These are phyloP conservation scores for Arvicanthis niloticus DNA, from an alignment of 2,113 vertebrate genomes.

Conservation along the genomic window DNA sequence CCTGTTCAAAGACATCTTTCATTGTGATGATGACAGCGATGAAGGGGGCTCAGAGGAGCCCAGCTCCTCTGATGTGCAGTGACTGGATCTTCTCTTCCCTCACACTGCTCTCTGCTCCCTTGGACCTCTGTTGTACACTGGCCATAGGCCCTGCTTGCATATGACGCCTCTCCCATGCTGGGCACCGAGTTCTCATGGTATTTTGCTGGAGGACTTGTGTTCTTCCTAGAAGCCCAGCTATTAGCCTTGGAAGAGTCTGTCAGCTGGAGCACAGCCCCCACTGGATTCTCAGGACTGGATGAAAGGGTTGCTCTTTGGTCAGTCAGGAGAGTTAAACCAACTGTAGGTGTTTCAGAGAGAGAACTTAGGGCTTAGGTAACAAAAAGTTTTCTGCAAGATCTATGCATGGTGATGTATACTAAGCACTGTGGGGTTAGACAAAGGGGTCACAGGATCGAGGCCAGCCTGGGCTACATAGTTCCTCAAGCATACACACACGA, in stretches of 20 bases:
- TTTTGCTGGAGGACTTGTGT: neutral
- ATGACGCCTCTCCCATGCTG: neutral
- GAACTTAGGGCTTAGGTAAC: neutral
- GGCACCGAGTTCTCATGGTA: neutral
- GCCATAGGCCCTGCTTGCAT: neutral
- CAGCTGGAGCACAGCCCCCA: neutral
- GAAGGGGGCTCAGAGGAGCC: constrained; percentile 45
- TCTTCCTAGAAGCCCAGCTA: neutral
- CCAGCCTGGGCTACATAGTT: neutral
- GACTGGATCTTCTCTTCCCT: neutral
- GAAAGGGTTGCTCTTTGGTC: neutral
- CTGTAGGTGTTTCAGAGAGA: neutral
- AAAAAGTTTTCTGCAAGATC: neutral
- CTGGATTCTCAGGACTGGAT: neutral
- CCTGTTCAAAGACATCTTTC: constrained; percentile 84
- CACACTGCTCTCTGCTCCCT: neutral
- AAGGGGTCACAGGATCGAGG: neutral
- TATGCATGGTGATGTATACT: neutral
- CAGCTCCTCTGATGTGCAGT: accelerated
- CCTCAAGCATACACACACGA: too few species aligned
- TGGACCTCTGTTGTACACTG: accelerated
- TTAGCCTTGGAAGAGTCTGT: neutral
- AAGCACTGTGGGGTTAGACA: neutral
- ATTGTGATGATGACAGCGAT: constrained; percentile 59
- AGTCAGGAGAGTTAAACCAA: neutral